These are phyloP conservation scores for Protosalanx chinensis DNA, from an alignment of 2,797 vertebrate genomes.

Conservation along the genomic window DNA sequence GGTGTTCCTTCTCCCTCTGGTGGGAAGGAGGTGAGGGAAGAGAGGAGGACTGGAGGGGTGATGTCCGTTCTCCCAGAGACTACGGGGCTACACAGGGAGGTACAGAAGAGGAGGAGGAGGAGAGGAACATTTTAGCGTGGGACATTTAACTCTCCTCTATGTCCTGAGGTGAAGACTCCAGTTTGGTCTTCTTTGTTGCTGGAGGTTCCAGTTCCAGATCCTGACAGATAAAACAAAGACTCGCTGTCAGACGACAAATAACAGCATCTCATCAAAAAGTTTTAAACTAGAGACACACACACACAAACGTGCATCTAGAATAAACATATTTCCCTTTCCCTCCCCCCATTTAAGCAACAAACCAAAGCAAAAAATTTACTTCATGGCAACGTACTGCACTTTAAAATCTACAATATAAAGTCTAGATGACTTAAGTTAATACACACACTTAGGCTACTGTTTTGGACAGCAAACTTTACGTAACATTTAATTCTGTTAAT, in stretches of 20 bases:
- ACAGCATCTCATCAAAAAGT: background rate
- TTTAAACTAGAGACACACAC: background rate
- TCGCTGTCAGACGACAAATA: background rate
- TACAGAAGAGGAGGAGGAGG: conserved; percentile 38
- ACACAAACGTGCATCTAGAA: background rate
- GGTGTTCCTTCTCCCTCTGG: conserved; percentile 53
- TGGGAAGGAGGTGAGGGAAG: background rate
- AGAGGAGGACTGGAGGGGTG: conserved; percentile 60
- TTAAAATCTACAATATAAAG: background rate
- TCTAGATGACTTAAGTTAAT: no score
- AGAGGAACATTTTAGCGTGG: conserved; percentile 55
- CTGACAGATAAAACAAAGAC: conserved; percentile 55
- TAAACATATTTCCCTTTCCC: background rate
- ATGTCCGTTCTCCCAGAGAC: conserved; percentile 63
- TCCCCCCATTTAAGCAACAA: no score
- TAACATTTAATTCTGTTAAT: no score
- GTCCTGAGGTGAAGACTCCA: conserved; percentile 87
- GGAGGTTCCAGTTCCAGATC: conserved; percentile 87
- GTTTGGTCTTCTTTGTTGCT: conserved; percentile 91
- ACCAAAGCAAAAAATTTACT: no score
- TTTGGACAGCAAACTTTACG: no score
- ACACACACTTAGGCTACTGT: no score
- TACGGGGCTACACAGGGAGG: conserved; percentile 58
- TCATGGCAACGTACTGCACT: background rate
- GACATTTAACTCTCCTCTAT: conserved; percentile 87